Conservation (phyloP, 2,113 vertebrate genomes). For the Leuciscus idus region DNA sequence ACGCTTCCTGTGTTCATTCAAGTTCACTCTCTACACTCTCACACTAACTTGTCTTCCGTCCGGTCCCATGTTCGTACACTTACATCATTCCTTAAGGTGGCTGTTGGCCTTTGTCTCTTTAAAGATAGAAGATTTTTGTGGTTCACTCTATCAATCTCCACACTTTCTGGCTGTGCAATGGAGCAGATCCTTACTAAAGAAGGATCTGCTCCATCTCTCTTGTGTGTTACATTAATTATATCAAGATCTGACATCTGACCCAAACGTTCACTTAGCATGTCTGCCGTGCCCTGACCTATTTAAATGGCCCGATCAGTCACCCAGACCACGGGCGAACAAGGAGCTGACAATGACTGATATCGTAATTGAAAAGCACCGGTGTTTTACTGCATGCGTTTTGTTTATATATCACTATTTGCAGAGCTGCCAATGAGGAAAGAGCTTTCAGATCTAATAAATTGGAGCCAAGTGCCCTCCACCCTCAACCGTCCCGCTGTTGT, state of each 20-base stretch:
- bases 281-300: conserved; percentile 57
- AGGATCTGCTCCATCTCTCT: conserved; percentile 60
- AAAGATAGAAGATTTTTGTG: conserved; percentile 67
- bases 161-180: conserved; percentile 71
- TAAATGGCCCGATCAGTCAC: conserved; percentile 50
- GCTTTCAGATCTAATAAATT: conserved; percentile 76
- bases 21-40: background rate
- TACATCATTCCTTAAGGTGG: background rate
- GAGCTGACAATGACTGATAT: conserved; percentile 30
- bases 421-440: conserved; percentile 62
- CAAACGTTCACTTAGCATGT: conserved; percentile 68
- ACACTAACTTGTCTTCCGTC: background rate
- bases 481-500: conserved; percentile 81
- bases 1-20: conserved; percentile 32
- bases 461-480: conserved; percentile 73
- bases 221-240: conserved; percentile 80
- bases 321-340: conserved; percentile 33
- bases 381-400: conserved; percentile 57
- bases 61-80: conserved; percentile 5
- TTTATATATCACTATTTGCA: conserved; percentile 67
- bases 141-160: conserved; percentile 64
- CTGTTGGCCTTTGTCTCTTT: conserved; percentile 58
- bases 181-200: conserved; percentile 72
- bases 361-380: conserved; percentile 53
- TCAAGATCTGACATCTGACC: conserved; percentile 64